Evolutionary conservation across 2,888 invertebrate species (phyloP).

Genomic region (Pediacus dermestoides): DNA sequence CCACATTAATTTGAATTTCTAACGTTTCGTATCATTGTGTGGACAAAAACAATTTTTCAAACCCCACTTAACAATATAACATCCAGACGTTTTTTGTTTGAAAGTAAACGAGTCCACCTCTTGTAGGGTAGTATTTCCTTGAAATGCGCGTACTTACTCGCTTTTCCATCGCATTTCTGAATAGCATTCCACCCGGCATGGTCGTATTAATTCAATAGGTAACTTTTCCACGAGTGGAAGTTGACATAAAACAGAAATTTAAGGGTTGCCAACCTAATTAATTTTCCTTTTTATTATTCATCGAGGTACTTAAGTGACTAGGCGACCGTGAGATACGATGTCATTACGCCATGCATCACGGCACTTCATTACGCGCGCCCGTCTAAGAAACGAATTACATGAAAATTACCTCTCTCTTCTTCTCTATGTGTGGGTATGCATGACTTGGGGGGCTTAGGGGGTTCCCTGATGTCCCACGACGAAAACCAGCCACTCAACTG

Average conservation of each 20-base stretch:
- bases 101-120: too few species aligned
- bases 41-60: too few species aligned
- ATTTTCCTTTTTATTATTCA: slow-evolving; percentile 34
- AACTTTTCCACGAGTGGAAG: slow-evolving; percentile 9
- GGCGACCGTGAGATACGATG: slow-evolving; percentile 29
- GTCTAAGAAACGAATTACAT: slow-evolving; percentile 10
- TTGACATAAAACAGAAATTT: slow-evolving; percentile 25
- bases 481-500: neutral
- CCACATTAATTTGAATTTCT: too few species aligned
- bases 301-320: slow-evolving; percentile 29
- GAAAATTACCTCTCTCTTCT: slow-evolving; percentile 7
- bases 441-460: neutral
- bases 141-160: too few species aligned
- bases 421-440: slow-evolving; percentile 3
- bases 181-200: neutral
- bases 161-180: too few species aligned
- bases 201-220: slow-evolving; percentile 8
- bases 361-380: slow-evolving; percentile 25
- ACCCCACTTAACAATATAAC: too few species aligned
- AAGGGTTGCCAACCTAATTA: slow-evolving; percentile 32
- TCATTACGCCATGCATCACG: slow-evolving; percentile 27
- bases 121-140: too few species aligned
- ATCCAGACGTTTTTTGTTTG: too few species aligned
- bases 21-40: too few species aligned
- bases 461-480: neutral